Evolutionary conservation across 2,797 vertebrate genomes (phyloP).

Genomic region (Euthynnus affinis): DNA sequence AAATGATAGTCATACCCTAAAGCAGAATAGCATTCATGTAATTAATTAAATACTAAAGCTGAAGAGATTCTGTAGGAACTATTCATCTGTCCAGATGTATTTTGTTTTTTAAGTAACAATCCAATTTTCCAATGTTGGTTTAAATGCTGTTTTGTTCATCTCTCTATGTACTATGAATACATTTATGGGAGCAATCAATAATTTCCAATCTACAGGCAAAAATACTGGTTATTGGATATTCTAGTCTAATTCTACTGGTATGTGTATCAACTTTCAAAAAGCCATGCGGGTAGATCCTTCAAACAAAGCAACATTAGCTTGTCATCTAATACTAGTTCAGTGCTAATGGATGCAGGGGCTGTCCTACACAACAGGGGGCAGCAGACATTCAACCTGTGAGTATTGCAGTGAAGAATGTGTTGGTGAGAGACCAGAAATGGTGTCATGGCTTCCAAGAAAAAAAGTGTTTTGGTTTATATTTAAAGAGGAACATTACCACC

Average conservation of each 20-base stretch:
- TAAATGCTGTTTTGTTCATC: neutral
- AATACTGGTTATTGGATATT: neutral
- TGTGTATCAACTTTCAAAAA: neutral
- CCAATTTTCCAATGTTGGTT: neutral
- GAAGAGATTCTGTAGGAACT: neutral
- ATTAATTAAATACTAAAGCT: neutral
- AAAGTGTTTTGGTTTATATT: slow-evolving; percentile 30
- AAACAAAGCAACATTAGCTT: neutral
- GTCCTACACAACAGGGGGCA: slow-evolving; percentile 57
- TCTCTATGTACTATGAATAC: neutral
- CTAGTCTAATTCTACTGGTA: neutral
- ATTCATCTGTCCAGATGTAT: neutral
- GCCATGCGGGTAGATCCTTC: neutral
- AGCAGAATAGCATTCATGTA: neutral
- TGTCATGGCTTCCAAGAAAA: neutral
- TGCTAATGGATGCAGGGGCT: slow-evolving; percentile 25
- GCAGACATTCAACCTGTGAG: slow-evolving; percentile 28
- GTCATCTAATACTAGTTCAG: neutral
- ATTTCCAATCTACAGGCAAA: neutral
- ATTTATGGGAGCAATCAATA: no score
- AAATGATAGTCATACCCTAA: slow-evolving; percentile 10
- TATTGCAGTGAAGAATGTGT: slow-evolving; percentile 17
- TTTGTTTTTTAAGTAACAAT: neutral
- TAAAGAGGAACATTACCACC: slow-evolving; percentile 43
- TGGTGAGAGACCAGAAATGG: slow-evolving; percentile 6